Evolutionary conservation across 2,113 vertebrate species (phyloP), one percentile per base, ranked within the genome.

Genomic region (Herpailurus yagouaroundi): DNA sequence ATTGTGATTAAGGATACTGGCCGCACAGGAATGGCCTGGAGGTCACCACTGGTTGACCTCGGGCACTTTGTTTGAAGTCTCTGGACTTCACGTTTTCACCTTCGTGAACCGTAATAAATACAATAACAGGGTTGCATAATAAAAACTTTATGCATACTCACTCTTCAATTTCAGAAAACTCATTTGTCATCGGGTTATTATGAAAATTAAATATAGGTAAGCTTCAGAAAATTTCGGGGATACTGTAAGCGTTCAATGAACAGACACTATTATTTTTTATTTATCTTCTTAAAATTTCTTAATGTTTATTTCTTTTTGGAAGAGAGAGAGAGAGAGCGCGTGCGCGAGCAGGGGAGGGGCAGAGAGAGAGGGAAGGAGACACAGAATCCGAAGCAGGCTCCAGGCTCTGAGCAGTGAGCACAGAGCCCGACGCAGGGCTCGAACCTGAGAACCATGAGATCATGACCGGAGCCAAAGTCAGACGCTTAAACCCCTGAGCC

Each of bases 161-260:
- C 88, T 90, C 79, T 93, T 91, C 29, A 60, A 88, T 74, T 73
- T 97, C 25, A 60, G 73, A 96, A 92, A 87, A 82, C 4, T 50
- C 31, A 93, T 86, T 73, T 93, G 33, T 38, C 14, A 64, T 31
- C 38, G 38, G 12, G 4, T 69, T 68, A 68, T 87, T 79, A 76
- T 48, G 29, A 89, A 74, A 94, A 92, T 90, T 50, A 41, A 14
- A 83, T 36, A 55, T 16, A 74, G 38, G 29, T 1, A 48, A 95
- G 48, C 8, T 79, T 89, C 48, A 63, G 45, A 91, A 80, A 93
- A 76, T 45, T 82, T 33, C 36, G 64, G 25, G n/a, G 10, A 38
- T 5, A 10, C 68, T 19, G 18, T 21, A 60, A 92, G 33, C 13
- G 71, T 1, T 71, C 73, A 69, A 31, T 25, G 55, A 76, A 90